Conservation (phyloP, 2,797 vertebrate species). For the Syngnathus rostellatus region DNA sequence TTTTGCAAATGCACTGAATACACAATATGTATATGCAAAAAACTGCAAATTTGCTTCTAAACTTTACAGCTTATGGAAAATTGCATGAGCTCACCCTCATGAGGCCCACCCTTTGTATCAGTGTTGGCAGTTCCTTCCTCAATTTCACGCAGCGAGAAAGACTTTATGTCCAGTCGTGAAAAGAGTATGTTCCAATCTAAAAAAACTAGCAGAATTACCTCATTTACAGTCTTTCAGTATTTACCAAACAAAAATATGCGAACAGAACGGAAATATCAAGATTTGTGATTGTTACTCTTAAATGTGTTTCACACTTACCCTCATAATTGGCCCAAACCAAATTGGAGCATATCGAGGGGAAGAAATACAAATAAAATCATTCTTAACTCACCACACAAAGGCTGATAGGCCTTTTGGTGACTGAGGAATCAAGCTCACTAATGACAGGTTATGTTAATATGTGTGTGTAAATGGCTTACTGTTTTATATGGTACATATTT, state of each 20-base stretch:
- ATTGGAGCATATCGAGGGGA: too few species aligned
- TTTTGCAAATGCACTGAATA: neutral
- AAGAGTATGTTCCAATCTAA: neutral
- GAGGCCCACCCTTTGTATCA: slow-evolving; percentile 39
- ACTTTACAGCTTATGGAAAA: slow-evolving; percentile 26
- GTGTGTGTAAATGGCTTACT: too few species aligned
- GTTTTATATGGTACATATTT: neutral
- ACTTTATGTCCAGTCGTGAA: slow-evolving; percentile 13
- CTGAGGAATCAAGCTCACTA: too few species aligned
- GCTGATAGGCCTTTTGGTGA: too few species aligned
- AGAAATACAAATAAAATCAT: too few species aligned
- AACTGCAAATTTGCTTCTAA: slow-evolving; percentile 3
- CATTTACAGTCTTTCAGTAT: neutral
- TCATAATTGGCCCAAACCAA: too few species aligned
- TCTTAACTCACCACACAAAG: too few species aligned
- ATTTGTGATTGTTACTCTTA: too few species aligned
- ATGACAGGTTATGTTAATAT: too few species aligned
- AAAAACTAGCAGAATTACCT: neutral
- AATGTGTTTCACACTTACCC: too few species aligned
- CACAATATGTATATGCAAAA: neutral
- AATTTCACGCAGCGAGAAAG: slow-evolving; percentile 45
- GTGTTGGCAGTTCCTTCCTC: slow-evolving; percentile 53
- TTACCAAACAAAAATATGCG: too few species aligned
- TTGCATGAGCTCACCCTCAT: slow-evolving; percentile 24
- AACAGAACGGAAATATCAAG: too few species aligned